Evolutionary conservation across 2,888 invertebrate genomes (phyloP).

Genomic region (Sarcophaga subvicina): DNA sequence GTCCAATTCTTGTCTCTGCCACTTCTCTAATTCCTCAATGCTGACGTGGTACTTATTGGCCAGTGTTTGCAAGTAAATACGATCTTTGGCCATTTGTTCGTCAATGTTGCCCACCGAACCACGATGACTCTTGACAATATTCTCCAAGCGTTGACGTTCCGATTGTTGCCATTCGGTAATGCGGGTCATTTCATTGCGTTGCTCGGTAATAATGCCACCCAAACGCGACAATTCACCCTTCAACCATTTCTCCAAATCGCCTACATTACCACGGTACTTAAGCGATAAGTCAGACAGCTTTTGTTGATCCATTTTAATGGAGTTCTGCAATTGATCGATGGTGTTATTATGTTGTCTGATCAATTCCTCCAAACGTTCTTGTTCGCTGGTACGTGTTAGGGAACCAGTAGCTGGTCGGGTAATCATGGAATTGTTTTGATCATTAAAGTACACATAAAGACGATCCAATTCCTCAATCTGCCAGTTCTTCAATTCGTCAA

Average conservation of each 20-base stretch:
- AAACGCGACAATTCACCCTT: constrained; percentile 78
- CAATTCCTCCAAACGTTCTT: constrained; percentile 76
- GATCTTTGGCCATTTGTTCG: constrained; percentile 77
- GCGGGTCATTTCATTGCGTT: constrained; percentile 78
- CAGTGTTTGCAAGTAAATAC: constrained; percentile 75
- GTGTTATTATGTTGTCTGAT: constrained; percentile 79
- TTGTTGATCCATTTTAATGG: constrained; percentile 78
- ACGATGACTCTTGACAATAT: constrained; percentile 77
- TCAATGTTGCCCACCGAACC: constrained; percentile 77
- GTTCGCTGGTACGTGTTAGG: constrained; percentile 72
- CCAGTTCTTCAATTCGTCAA: constrained; percentile 77
- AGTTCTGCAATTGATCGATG: constrained; percentile 77
- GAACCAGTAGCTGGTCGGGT: constrained; percentile 68
- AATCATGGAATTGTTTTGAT: constrained; percentile 77
- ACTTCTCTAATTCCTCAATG: constrained; percentile 79
- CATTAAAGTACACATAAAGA: constrained; percentile 75
- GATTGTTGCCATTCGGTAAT: constrained; percentile 79
- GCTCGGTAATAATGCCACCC: constrained; percentile 76
- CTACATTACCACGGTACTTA: constrained; percentile 78
- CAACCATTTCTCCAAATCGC: constrained; percentile 78
- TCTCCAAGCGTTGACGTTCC: constrained; percentile 77
- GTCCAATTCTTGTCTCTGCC: constrained; percentile 79
- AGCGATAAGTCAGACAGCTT: constrained; percentile 75
- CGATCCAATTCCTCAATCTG: constrained; percentile 78
- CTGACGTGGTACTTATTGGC: constrained; percentile 79